Percentiles rank a stretch among this genome's conserved stretches.
phyloP scores from a whole-genome alignment of 2,888 invertebrate genomes.

The Ochropacha duplaris region DNA sequence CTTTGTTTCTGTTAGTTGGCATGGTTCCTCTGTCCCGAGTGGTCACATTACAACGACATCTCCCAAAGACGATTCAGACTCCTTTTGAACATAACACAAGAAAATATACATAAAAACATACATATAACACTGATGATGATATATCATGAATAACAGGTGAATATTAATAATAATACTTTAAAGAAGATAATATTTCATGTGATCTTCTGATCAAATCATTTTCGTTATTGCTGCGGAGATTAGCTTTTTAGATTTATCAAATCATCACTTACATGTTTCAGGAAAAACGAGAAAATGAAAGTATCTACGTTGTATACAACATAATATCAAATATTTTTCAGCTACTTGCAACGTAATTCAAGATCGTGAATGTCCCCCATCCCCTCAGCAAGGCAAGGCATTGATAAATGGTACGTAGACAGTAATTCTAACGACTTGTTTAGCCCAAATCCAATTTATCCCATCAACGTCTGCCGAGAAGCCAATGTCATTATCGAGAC shows the following conservation, averaged over 20 bases:
- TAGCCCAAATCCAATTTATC: conserved; percentile 67
- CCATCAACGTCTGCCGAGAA: conserved; percentile 26
- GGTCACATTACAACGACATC: conserved; percentile 45
- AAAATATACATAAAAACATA: conserved; percentile 21
- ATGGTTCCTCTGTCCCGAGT: conserved; percentile 78
- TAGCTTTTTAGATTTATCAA: too few species aligned
- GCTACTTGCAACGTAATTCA: background rate
- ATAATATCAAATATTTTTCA: background rate
- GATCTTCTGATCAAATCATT: too few species aligned
- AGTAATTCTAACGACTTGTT: conserved; percentile 66
- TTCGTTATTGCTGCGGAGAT: too few species aligned
- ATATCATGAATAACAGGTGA: background rate
- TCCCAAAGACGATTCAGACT: conserved; percentile 81
- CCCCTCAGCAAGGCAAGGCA: background rate
- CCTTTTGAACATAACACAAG: conserved; percentile 77
- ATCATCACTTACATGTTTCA: too few species aligned
- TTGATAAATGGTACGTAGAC: conserved; percentile 5
- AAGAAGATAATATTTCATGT: too few species aligned
- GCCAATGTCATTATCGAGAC: conserved; percentile 37
- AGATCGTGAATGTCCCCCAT: background rate
- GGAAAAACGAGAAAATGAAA: background rate
- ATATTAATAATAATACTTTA: too few species aligned
- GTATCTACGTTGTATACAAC: too few species aligned
- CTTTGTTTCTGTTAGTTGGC: conserved; percentile 82
- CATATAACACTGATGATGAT: conserved; percentile 8